Base-by-base conservation (phyloP, 2,888 invertebrate genomes). In the Microdon myrmicae region DNA sequence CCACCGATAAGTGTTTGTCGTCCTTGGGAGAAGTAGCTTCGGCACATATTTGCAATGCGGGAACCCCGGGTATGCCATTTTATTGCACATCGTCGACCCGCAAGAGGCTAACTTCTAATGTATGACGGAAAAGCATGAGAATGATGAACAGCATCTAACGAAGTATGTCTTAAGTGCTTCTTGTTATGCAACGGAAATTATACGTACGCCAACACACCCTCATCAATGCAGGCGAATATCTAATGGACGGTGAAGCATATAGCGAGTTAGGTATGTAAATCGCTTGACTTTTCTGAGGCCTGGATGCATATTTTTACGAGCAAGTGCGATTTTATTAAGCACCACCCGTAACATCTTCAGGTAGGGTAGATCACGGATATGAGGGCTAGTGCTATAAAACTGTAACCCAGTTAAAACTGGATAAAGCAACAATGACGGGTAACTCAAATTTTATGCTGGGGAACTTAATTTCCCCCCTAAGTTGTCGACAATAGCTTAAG, bases 231-330 rank as follows among this genome's bases (percentile, higher is more conserved):
- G 29, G 20, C 29, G 31, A 39, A 25, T 45, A 29, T 45, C 25
- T 45, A 19, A 29, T 10, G 14, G 20, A 47, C 35, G 13, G 4
- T 13, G 12, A 28, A 38, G 10, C 13, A 31, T 8, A 29, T 2
- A 3, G 12, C 9, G 8, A n/a, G n/a, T n/a, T 14, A 19, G 16
- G 22, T 13, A 17, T 22, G 14, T 29, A 29, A 10, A 26, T 22
- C 19, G n/a, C n/a, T n/a, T n/a, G n/a, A n/a, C n/a, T n/a, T n/a
- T 28, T 43, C 20, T 25, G 47, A 34, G 25, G 44, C 55, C 48
- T 55, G 38, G 60, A 55, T 49, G 49, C 55, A 61, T 49, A n/a
- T n/a, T n/a, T n/a, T n/a, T n/a, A n/a, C n/a, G n/a, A n/a, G 32
- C 34, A 55, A 60, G 53, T 54, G 60, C 47, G n/a, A n/a, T n/a